phyloP scores from a whole-genome alignment of 64 coral and sea anemone genomes.

The Montipora foliosa region DNA sequence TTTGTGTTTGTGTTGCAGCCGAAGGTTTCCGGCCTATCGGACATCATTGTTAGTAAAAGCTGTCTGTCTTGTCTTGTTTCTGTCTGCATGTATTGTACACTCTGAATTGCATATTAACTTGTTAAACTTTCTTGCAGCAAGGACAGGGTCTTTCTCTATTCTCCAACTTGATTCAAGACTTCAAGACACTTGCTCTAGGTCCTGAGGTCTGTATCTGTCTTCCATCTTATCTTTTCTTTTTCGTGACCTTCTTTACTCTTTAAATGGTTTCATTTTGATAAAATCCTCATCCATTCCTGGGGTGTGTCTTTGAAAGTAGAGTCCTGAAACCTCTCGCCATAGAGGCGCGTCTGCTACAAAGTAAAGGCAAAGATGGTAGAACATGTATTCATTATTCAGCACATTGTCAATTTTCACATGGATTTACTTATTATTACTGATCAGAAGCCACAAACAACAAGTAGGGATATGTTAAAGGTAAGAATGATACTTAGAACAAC shows the following conservation, averaged over 20 bases:
- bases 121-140: conserved; percentile 90
- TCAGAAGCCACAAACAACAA: too few species aligned
- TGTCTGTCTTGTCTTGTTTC: conserved; percentile 13
- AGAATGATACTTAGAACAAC: too few species aligned
- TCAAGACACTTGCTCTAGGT: conserved; percentile 95
- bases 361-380: too few species aligned
- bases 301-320: background rate
- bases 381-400: too few species aligned
- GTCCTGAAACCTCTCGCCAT: too few species aligned
- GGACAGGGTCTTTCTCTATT: conserved; percentile 88
- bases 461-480: too few species aligned
- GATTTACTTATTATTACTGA: too few species aligned
- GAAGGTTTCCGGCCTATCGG: conserved; percentile 41
- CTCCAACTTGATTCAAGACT: conserved; percentile 94
- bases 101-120: conserved; percentile 40
- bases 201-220: conserved; percentile 88
- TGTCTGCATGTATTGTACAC: background rate
- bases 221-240: conserved; percentile 29
- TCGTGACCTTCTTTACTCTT: conserved; percentile 8
- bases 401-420: too few species aligned
- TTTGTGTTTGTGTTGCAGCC: conserved; percentile 45
- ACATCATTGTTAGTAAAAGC: conserved; percentile 56
- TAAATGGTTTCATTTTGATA: background rate
- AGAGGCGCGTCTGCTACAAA: too few species aligned
- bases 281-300: background rate